Evolutionary conservation across 1,140 invertebrate species (phyloP), one percentile per base, ranked within the genome.

Genomic region (Penaeus vannamei): DNA sequence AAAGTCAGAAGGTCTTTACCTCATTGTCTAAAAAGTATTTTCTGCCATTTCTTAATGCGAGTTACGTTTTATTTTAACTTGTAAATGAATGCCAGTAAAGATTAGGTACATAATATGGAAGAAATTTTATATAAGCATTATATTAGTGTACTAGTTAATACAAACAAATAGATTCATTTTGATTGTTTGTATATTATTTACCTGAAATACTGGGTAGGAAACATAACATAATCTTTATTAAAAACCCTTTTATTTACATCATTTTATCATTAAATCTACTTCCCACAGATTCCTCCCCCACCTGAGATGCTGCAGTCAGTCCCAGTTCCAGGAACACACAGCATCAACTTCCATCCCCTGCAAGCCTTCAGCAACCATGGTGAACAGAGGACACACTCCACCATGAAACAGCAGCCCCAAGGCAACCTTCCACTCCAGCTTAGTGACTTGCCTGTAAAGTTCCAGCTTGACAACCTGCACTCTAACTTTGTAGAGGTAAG

Each of bases 401-500:
- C 90, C 22, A 93, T 93, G 59, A 94, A 93, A 66, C 94, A 94
- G 72, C 93, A 94, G 72, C 93, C 92, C 26, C 46, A 81, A 4
- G 92, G 94, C 86, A 95, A 95, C 92, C 93, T 95, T 7, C 92
- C 94, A 91, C 95, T 97, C 90, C 94, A 95, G 92, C 93, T 96
- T 19, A 92, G 93, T 19, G 93, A 95, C 72, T 92, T 96, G n/a
- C 96, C 96, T 32, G 93, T 97, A 83, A 96, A 95, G 92, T 95
- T 96, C 4, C 95, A 96, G 91, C 93, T 97, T 76, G 96, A 98
- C 94, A 95, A 97, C 92, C 93, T 97, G 20, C 95, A 96, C 88
- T 97, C 96, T 1, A 97, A 97, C 92, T 98, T 98, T 94, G 95
- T 97, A 90, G 96, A 97, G 93, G 97, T 97, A 93, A 95, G 95